A percentile compares a stretch with the other conserved stretches of the same genome.
These are phyloP conservation scores for Forbesichthys agassizii DNA, from an alignment of 2,113 vertebrate species.

Conservation along the genomic window DNA sequence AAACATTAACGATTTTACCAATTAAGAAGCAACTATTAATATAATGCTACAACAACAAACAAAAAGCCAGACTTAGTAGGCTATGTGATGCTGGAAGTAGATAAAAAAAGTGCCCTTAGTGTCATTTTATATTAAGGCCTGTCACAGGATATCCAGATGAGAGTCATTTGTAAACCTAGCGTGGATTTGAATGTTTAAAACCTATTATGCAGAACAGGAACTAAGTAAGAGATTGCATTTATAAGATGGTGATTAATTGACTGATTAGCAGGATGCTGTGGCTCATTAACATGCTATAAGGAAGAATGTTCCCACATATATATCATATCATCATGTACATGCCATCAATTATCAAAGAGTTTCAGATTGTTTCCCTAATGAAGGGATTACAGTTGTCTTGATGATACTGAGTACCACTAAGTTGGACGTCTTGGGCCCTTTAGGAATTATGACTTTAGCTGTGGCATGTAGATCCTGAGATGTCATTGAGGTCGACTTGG, in stretches of 20 bases:
- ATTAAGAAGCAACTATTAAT: too few relatives aligned
- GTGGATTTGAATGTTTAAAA: slow-evolving; percentile 65
- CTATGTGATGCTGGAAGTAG: not conserved
- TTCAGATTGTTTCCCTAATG: slow-evolving; percentile 61
- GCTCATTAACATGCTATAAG: slow-evolving; percentile 67
- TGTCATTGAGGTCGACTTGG: slow-evolving; percentile 18
- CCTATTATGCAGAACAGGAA: slow-evolving; percentile 64
- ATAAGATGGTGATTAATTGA: slow-evolving; percentile 74
- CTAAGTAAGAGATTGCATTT: slow-evolving; percentile 72
- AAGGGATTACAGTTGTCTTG: slow-evolving; percentile 54
- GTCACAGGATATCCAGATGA: slow-evolving; percentile 26
- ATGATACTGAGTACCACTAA: slow-evolving; percentile 43
- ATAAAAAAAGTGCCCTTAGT: slow-evolving; percentile 2
- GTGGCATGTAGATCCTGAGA: slow-evolving; percentile 32
- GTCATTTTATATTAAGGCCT: slow-evolving; percentile 23
- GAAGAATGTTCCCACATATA: slow-evolving; percentile 51
- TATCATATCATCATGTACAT: slow-evolving; percentile 61
- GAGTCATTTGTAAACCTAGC: slow-evolving; percentile 59
- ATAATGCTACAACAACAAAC: too few relatives aligned
- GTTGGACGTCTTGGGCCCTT: slow-evolving; percentile 44
- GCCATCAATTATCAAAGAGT: slow-evolving; percentile 58
- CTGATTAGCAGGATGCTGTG: slow-evolving; percentile 70
- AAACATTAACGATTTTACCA: too few relatives aligned
- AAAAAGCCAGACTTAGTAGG: not conserved
- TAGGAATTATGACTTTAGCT: slow-evolving; percentile 32